Base-by-base conservation (phyloP, 2,113 vertebrate genomes). In the Callocephalon fimbriatum region DNA sequence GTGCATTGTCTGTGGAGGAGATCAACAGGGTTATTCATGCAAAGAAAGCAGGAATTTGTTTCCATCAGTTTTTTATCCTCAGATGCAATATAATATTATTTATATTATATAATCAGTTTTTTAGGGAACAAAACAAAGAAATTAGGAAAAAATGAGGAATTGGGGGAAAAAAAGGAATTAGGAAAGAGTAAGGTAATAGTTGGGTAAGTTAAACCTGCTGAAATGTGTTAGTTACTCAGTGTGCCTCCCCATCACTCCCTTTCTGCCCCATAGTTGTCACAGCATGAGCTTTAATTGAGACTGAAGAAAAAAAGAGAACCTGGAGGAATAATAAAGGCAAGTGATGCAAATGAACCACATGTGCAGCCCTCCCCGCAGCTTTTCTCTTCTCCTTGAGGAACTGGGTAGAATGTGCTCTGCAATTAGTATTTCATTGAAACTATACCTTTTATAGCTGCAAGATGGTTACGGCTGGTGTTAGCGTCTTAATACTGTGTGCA, bases 371-470 rank as follows among this genome's bases (percentile, higher is more conserved):
- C 85, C 90, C 81, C 44, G 19, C 81, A 65, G 95, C 81, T 90
- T 87, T 94, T 67, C 51, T 70, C 14, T 81, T 51, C 58, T 87
- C 84, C 51, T 86, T 0, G 7, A 68, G 86, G 73, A 93, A 47
- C 56, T 32, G 1, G 78, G 32, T 50, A 78, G 66, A 70, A 89
- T 85, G 47, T 90, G 51, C 80, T 96, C 44, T 94, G 83, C 89
- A 95, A 86, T 96, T 91, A 88, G 80, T 74, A 27, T 86, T 89
- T 91, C 47, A 86, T 84, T 3, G 3, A 78, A 93, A 87, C 77
- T 1, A 81, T 72, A 78, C 74, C 18, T 77, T 80, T 79, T 53
- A 40, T 72, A 53, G 21, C 75, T 86, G 65, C 3, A 6, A 47
- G 86, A 44, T n/a, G 47, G 31, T 77, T 95, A 31, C 72, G 67